These are phyloP conservation scores for Pristionchus exspectatus DNA, from an alignment of 2,888 invertebrate species.

Conservation along the genomic window DNA sequence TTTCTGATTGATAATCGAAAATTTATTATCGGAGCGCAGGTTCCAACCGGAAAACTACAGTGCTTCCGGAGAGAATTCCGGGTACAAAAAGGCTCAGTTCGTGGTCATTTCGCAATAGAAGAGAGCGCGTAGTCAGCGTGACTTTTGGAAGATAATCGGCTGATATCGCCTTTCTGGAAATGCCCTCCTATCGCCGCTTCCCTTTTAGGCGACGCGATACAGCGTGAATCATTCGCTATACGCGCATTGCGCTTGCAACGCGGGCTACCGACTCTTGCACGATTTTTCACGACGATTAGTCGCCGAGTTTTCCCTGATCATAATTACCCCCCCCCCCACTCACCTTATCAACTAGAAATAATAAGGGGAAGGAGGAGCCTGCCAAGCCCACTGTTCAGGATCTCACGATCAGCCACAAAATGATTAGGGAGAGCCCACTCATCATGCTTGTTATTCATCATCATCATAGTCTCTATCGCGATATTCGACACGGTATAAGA, in stretches of 20 bases:
- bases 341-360: no score
- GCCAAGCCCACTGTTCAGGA: no score
- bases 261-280: no score
- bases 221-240: not conserved
- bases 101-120: not conserved
- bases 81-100: not conserved
- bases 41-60: constrained; percentile 13
- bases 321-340: no score
- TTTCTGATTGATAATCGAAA: not conserved
- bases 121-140: not conserved
- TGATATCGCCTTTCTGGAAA: not conserved
- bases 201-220: not conserved
- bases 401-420: not conserved
- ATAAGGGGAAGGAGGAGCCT: no score
- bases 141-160: constrained; percentile 12
- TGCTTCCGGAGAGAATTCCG: not conserved
- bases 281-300: no score
- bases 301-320: no score
- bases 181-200: not conserved
- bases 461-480: not conserved
- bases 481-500: not conserved
- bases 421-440: not conserved
- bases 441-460: not conserved
- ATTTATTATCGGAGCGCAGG: not conserved
- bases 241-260: not conserved